A percentile compares a stretch with the other conserved stretches of the same genome.
phyloP scores from a whole-genome alignment of 2,888 invertebrate genomes.

The Amblyjoppa proteus region DNA sequence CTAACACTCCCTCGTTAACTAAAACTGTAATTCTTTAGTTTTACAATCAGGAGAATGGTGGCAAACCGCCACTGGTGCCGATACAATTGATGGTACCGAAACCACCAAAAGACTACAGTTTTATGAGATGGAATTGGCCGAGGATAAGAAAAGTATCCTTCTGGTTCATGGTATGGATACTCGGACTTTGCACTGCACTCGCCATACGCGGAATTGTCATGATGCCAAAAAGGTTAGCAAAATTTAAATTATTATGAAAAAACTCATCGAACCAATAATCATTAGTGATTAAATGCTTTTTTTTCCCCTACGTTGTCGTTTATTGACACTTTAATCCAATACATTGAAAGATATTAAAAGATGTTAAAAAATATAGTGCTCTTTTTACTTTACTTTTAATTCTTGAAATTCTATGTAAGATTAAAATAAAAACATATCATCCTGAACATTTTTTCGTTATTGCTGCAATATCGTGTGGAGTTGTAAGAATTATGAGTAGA shows the following conservation, averaged over 20 bases:
- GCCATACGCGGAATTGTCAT: slow-evolving; percentile 91
- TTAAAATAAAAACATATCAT: too few species aligned
- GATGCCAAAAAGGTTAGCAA: slow-evolving; percentile 87
- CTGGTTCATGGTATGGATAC: slow-evolving; percentile 90
- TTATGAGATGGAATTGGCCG: slow-evolving; percentile 93
- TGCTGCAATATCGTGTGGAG: too few species aligned
- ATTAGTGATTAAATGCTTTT: too few species aligned
- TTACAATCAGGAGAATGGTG: slow-evolving; percentile 85
- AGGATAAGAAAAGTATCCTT: slow-evolving; percentile 91
- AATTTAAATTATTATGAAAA: background rate
- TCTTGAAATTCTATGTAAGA: too few species aligned
- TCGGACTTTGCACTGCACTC: slow-evolving; percentile 90
- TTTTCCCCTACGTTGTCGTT: too few species aligned
- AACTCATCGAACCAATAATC: too few species aligned
- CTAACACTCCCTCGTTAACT: slow-evolving; percentile 6
- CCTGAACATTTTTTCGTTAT: too few species aligned
- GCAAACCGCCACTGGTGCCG: slow-evolving; percentile 84
- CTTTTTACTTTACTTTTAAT: too few species aligned
- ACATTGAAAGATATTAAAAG: too few species aligned
- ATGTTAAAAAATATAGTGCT: too few species aligned
- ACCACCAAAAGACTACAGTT: slow-evolving; percentile 85
- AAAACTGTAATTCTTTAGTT: slow-evolving; percentile 79
- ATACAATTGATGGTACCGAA: slow-evolving; percentile 84
- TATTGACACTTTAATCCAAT: too few species aligned
- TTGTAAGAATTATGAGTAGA: too few species aligned